Base-by-base conservation (phyloP, 2,888 invertebrate genomes). In the Phorcus lineatus region DNA sequence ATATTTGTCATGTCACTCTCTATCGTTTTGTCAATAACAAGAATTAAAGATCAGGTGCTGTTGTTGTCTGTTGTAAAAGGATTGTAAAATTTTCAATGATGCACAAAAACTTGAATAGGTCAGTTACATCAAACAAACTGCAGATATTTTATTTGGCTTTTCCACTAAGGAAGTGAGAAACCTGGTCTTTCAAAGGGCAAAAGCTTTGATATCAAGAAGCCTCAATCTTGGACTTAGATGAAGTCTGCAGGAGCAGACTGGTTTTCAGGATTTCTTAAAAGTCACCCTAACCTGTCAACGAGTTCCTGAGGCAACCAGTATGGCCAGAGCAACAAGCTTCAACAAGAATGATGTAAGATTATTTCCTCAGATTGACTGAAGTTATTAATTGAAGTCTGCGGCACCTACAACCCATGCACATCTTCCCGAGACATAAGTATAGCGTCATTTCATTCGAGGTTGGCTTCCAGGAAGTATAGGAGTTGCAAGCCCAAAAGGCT, bases 281-380 rank as follows among this genome's bases (percentile, higher is more conserved):
- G 84, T 19, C 80, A 85, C 77, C 55, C 70, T 0, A 28, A 62
- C 2, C 76, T 86, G 17, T 76, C 81, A 11, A 17, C n/a, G 84
- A 36, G 67, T 36, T 17, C 84, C 80, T 6, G 79, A 84, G 40
- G 75, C 81, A 6, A 83, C 82, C 7, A 80, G 80, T 53, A 19
- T 86, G 11, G 67, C 77, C n/a, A 62, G 84, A 28, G 84, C 83
- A 57, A 83, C 84, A 54, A 74, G 74, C 16, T 85, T 85, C 36
- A 86, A 86, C 52, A 54, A 67, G 17, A 28, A 28, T 0, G 82
- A 83, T 77, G 84, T 86, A 24, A 9, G 19, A 75, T 6, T 85
- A 83, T 40, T 85, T 79, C 55, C 53, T 62, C 9, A 84, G 84
- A 19, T 77, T 86, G 19, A 77, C 19, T 28, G 24, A 54, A n/a